Evolutionary conservation across 1,140 invertebrate genomes (phyloP), one percentile per base, ranked within the genome.

Genomic region (Octopus bimaculoides): DNA sequence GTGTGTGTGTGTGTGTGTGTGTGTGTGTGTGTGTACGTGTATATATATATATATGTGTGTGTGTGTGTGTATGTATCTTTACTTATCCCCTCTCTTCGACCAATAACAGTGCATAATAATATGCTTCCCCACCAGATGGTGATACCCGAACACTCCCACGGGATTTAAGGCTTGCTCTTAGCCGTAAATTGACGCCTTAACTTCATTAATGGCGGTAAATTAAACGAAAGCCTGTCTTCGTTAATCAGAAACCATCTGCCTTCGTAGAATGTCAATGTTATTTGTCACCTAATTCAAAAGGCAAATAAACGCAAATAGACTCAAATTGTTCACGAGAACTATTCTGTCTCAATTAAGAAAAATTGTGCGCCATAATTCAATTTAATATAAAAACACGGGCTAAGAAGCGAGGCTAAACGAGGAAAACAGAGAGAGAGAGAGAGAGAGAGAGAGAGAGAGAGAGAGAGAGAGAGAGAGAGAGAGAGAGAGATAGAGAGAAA

Each of bases 251-350:
- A 66, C 61, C 61, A 66, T 66, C 61, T 66, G 61, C 61, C 61
- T 66, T n/a, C 12, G 61, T 66, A 14, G 12, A n/a, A 66, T 66
- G 61, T 66, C 61, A 66, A n/a, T n/a, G 61, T n/a, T n/a, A 66
- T 66, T 66, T 66, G 61, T 66, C 61, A 66, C 61, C 61, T n/a
- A n/a, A n/a, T 66, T 66, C 61, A 66, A 66, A 66, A 66, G 61
- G 61, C 61, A 66, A 66, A 66, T n/a, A n/a, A 14, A 14, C 12
- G 61, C 12, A 14, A n/a, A n/a, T 12, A n/a, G 61, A n/a, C 12
- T 14, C 12, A 66, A 66, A 66, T 66, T 66, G 61, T 66, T n/a
- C n/a, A 12, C n/a, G 61, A 66, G 12, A 14, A 12, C 61, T 66
- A 66, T 66, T 66, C 61, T 14, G 61, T 12, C 61, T 12, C 61